Base-by-base conservation (phyloP, 2,113 vertebrate genomes). In the Ceyx margarethae region DNA sequence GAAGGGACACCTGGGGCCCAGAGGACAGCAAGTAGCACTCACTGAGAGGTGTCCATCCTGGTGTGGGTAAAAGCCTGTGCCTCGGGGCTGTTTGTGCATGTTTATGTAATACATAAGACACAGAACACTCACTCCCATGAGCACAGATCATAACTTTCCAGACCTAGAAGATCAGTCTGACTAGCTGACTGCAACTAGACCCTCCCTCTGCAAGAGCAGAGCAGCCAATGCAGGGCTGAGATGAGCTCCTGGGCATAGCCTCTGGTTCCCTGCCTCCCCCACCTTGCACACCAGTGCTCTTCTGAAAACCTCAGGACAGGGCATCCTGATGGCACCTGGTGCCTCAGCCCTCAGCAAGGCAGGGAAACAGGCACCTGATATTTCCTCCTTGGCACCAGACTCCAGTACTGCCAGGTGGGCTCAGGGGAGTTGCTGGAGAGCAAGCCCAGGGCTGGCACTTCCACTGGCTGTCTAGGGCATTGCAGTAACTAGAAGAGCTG, bases 401-500 rank as follows among this genome's bases (percentile, higher is more conserved):
- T 61, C 0, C 0, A 50, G 33, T 29, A 17, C 43, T 85, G 57
- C 20, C 1, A 3, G n/a, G 66, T 53, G 77, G 56, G 53, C 48
- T 69, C 22, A 43, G 75, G 48, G 31, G 60, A 67, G 43, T 9
- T 95, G 85, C 68, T 87, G 76, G 48, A 66, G 54, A 61, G 11
- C 37, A 77, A 86, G 78, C 8, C 23, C 81, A 60, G 15, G 67
- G 61, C 53, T 81, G 29, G 43, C n/a, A 5, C 68, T 78, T 71
- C 61, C 35, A 67, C 43, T 60, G 65, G 29, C 65, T 72, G 61
- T 51, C 10, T 60, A 75, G 86, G 57, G 73, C 15, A 1, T 43
- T 75, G 45, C n/a, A 84, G 57, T 94, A 93, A 84, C 89, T 57
- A 35, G 48, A 66, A 93, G 65, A 93, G 57, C 84, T 75, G 53